These are phyloP conservation scores for Odontamblyopus lacepedii DNA, from an alignment of 2,797 vertebrate genomes.

Conservation along the genomic window DNA sequence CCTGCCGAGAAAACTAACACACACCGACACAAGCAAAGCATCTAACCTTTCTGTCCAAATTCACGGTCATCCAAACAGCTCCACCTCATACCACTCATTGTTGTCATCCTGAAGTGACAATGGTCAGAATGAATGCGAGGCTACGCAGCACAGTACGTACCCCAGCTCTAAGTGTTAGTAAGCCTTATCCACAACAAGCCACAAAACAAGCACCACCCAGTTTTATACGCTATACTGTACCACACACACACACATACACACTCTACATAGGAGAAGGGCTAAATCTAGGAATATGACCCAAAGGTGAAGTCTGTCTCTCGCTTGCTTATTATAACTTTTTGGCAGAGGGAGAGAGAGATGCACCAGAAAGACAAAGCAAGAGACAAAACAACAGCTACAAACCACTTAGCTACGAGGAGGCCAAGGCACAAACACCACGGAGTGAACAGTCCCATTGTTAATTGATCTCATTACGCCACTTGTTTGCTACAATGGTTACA, in stretches of 20 bases:
- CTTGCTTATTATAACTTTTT: constrained; percentile 27
- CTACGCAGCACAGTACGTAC: constrained; percentile 53
- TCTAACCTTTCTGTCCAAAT: constrained; percentile 81
- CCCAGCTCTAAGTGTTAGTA: constrained; percentile 62
- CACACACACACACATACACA: constrained; percentile 43
- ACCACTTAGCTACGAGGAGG: constrained; percentile 32
- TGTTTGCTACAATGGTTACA: constrained; percentile 8
- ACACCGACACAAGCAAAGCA: constrained; percentile 74
- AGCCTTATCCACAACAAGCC: constrained; percentile 52
- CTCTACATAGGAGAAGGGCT: background rate
- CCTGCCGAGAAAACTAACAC: constrained; percentile 63
- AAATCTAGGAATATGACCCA: constrained; percentile 37
- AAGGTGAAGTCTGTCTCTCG: constrained; percentile 54
- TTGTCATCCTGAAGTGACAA: constrained; percentile 78
- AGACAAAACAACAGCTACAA: constrained; percentile 26
- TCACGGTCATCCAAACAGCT: constrained; percentile 81
- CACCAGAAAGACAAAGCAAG: constrained; percentile 12
- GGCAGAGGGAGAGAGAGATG: constrained; percentile 45
- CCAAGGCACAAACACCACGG: constrained; percentile 41
- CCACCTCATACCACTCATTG: constrained; percentile 80
- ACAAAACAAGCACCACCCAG: constrained; percentile 46
- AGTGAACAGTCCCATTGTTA: constrained; percentile 54
- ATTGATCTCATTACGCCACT: constrained; percentile 37
- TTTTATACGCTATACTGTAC: constrained; percentile 37
- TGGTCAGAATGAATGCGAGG: constrained; percentile 70